Conservation (phyloP, 2,888 invertebrate species). For the Antheraea yamamai region DNA sequence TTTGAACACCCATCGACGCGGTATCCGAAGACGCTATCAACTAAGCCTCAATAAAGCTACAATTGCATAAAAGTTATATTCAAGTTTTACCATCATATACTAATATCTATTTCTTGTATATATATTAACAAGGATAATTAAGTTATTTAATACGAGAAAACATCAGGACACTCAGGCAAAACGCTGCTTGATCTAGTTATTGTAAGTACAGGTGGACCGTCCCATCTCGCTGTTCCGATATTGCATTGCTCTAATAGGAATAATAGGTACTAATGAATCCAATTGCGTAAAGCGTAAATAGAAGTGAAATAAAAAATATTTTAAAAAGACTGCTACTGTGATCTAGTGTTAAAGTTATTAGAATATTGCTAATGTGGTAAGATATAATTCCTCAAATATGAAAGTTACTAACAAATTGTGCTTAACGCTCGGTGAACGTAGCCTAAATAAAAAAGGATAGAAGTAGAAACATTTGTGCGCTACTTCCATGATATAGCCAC, state of each 20-base stretch:
- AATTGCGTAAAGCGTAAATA: not conserved
- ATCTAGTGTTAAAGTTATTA: not conserved
- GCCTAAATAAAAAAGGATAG: not conserved
- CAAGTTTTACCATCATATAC: no score
- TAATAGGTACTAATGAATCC: not conserved
- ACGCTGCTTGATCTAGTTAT: not conserved
- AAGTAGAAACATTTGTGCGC: not conserved
- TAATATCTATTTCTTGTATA: no score
- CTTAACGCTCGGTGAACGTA: not conserved
- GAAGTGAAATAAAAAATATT: not conserved
- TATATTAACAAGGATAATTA: no score
- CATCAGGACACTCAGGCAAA: not conserved
- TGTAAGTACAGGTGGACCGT: not conserved
- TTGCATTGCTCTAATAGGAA: not conserved
- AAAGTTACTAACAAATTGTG: not conserved
- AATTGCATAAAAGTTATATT: no score
- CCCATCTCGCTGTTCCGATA: not conserved
- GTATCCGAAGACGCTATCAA: no score
- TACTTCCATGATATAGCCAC: not conserved
- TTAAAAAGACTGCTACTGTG: not conserved
- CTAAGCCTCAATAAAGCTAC: no score
- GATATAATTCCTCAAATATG: not conserved
- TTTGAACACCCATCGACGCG: no score
- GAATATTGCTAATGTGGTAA: not conserved
- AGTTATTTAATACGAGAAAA: no score